Percentiles rank a stretch among this genome's conserved stretches.
Conservation (phyloP, 1,140 invertebrate species). For the Ptiloglossa arizonensis region DNA sequence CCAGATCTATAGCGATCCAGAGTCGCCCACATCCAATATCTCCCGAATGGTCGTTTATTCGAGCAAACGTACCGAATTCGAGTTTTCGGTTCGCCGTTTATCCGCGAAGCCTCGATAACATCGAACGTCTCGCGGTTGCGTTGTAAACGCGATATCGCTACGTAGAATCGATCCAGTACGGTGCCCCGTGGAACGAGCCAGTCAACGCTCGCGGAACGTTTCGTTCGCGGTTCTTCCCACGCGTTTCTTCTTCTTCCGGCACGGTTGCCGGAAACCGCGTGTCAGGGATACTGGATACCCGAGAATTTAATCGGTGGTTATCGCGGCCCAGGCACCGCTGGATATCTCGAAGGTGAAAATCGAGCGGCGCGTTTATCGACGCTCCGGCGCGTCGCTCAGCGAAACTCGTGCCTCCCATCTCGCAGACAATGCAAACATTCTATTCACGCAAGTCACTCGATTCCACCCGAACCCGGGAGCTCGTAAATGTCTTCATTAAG, state of each 20-base stretch:
- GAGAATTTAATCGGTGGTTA: constrained; percentile 17
- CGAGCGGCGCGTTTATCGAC: constrained; percentile 7
- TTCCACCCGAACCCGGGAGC: constrained; percentile 28
- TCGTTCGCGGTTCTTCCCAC: background rate
- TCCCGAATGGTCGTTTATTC: no score
- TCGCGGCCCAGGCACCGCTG: no score
- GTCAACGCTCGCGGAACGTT: background rate
- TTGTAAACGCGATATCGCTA: no score
- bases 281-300: background rate
- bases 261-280: background rate
- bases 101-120: no score
- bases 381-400: background rate
- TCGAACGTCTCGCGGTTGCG: no score
- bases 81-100: no score
- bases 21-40: no score
- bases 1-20: no score
- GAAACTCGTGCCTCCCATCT: constrained; percentile 13
- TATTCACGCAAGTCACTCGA: constrained; percentile 52
- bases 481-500: constrained; percentile 57
- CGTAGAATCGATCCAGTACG: no score
- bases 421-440: constrained; percentile 41
- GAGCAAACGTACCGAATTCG: no score
- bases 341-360: constrained; percentile 6
- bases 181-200: no score
- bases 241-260: background rate